phyloP scores from a whole-genome alignment of 2,113 vertebrate species.

The Suricata suricatta region DNA sequence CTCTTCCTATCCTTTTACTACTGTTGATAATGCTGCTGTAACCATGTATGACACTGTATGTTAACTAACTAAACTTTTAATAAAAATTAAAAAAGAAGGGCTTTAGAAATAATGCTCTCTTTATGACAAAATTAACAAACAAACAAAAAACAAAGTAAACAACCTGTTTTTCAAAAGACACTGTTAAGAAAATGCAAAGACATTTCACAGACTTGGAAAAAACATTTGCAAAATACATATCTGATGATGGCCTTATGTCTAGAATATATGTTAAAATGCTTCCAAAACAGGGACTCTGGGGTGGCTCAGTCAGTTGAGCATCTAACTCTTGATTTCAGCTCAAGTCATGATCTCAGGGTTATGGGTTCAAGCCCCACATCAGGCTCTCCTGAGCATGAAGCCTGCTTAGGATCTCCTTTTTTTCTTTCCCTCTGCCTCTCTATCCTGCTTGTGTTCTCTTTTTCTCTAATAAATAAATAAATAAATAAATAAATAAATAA shows the following conservation, averaged over 20 bases:
- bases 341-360: too few relatives aligned
- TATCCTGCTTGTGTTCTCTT: too few relatives aligned
- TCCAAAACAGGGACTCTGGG: background rate
- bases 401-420: too few relatives aligned
- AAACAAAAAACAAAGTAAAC: background rate
- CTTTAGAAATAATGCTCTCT: background rate
- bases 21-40: background rate
- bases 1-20: background rate
- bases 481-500: background rate
- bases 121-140: background rate
- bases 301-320: too few relatives aligned
- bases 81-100: background rate
- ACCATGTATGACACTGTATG: background rate
- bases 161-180: background rate
- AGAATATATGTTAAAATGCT: background rate
- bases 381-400: too few relatives aligned
- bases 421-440: too few relatives aligned
- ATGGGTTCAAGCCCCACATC: too few relatives aligned
- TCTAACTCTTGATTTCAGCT: too few relatives aligned
- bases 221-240: background rate
- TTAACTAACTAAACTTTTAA: background rate
- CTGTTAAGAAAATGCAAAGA: background rate
- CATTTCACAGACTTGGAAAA: background rate
- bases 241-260: background rate
- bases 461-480: too few relatives aligned